A percentile compares a stretch with the other conserved stretches of the same genome.
phyloP scores from a whole-genome alignment of 1,140 invertebrate species.

The Trachymyrmex septentrionalis region DNA sequence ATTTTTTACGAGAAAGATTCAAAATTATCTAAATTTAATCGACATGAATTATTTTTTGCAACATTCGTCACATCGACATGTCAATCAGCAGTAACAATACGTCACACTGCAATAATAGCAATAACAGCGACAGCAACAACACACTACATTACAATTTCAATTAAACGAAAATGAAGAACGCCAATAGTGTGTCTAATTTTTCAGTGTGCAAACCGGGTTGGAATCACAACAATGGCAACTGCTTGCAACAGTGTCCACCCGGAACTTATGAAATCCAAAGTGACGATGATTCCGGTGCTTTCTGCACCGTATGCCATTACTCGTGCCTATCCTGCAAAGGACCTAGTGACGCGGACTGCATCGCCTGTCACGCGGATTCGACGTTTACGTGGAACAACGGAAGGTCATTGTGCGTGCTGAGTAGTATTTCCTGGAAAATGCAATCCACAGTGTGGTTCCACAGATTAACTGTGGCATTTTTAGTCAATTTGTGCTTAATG shows the following conservation, averaged over 20 bases:
- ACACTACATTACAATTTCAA: background rate
- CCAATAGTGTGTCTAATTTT: conserved; percentile 73
- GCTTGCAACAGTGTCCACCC: conserved; percentile 63
- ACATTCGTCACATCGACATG: conserved; percentile 16
- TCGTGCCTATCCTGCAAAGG: conserved; percentile 76
- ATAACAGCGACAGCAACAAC: background rate
- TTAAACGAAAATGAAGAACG: background rate
- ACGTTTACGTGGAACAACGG: conserved; percentile 42
- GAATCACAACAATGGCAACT: conserved; percentile 59
- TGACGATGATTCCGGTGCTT: conserved; percentile 14
- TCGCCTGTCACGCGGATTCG: conserved; percentile 75
- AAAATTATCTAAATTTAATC: background rate
- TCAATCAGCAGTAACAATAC: background rate
- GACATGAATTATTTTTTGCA: background rate
- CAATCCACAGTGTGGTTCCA: conserved; percentile 77
- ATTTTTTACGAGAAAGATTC: background rate
- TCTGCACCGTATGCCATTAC: conserved; percentile 77
- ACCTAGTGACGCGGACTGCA: conserved; percentile 75
- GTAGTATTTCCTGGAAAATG: conserved; percentile 71
- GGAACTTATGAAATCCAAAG: conserved; percentile 61
- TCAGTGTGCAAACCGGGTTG: conserved; percentile 72
- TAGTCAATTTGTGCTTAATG: conserved; percentile 55
- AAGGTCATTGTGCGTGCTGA: conserved; percentile 70
- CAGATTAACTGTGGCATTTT: conserved; percentile 71
- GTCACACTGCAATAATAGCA: conserved; percentile 18